Percentiles rank a stretch among this genome's conserved stretches.
These are phyloP conservation scores for Euphonia xanthogaster DNA, from an alignment of 2,797 vertebrate genomes.

Conservation along the genomic window DNA sequence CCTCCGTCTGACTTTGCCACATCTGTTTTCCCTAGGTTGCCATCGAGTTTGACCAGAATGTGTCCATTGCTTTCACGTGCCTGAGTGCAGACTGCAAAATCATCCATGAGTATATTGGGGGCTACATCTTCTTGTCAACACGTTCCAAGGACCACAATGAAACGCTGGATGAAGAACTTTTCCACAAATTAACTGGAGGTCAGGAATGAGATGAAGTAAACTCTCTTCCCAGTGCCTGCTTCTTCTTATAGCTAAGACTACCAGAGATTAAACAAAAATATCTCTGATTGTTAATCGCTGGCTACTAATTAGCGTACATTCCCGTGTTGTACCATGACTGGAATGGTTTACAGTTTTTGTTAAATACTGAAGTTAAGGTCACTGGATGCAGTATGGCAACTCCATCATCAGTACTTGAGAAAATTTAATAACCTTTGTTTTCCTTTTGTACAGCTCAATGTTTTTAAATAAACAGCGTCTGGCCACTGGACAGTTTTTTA, in stretches of 20 bases:
- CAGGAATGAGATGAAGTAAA: constrained; percentile 81
- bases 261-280: not conserved
- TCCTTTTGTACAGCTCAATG: not conserved
- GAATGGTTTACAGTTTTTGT: not conserved
- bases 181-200: constrained; percentile 95
- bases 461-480: not conserved
- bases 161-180: constrained; percentile 93
- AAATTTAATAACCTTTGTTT: not conserved
- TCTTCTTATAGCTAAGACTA: not conserved
- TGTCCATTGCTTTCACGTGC: constrained; percentile 90
- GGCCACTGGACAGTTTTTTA: not conserved
- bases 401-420: not conserved
- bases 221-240: not conserved
- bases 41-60: constrained; percentile 93
- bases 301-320: not conserved
- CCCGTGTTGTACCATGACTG: not conserved
- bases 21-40: constrained; percentile 81
- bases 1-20: not conserved
- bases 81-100: constrained; percentile 93
- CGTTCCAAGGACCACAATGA: constrained; percentile 97
- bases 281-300: not conserved
- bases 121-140: constrained; percentile 98
- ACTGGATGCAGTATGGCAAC: not conserved
- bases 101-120: constrained; percentile 95
- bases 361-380: not conserved